Percentiles rank a stretch among this genome's conserved stretches.
These are phyloP conservation scores for Salpingus planirostris DNA, from an alignment of 2,888 invertebrate genomes.

Conservation along the genomic window DNA sequence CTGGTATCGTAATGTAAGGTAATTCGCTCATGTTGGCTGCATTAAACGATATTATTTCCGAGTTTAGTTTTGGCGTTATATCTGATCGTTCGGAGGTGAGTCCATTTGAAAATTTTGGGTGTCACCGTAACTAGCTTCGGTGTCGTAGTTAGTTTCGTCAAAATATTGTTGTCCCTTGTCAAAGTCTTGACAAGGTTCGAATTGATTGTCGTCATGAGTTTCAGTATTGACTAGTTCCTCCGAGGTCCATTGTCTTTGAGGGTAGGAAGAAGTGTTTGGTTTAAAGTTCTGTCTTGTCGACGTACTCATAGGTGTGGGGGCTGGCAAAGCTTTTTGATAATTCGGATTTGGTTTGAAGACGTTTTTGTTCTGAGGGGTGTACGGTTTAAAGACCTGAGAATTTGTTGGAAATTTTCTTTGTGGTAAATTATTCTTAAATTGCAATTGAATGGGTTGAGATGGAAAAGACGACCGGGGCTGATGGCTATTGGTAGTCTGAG, in stretches of 20 bases:
- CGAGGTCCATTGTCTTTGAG: background rate
- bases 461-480: background rate
- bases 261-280: too few species aligned
- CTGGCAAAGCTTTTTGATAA: background rate
- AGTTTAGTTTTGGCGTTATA: background rate
- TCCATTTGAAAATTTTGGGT: background rate
- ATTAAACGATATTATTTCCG: background rate
- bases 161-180: constrained; percentile 1
- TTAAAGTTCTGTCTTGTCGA: background rate
- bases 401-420: background rate
- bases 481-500: background rate
- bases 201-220: background rate
- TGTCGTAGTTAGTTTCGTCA: background rate
- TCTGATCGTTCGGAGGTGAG: background rate
- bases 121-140: background rate
- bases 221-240: background rate
- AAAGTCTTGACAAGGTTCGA: too few species aligned
- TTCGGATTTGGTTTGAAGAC: background rate
- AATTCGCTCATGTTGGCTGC: background rate
- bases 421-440: background rate
- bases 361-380: background rate
- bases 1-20: constrained; percentile 10
- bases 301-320: background rate
- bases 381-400: background rate
- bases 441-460: background rate